These are phyloP conservation scores for Cephus nigrinus DNA, from an alignment of 2,888 invertebrate species.

Conservation along the genomic window DNA sequence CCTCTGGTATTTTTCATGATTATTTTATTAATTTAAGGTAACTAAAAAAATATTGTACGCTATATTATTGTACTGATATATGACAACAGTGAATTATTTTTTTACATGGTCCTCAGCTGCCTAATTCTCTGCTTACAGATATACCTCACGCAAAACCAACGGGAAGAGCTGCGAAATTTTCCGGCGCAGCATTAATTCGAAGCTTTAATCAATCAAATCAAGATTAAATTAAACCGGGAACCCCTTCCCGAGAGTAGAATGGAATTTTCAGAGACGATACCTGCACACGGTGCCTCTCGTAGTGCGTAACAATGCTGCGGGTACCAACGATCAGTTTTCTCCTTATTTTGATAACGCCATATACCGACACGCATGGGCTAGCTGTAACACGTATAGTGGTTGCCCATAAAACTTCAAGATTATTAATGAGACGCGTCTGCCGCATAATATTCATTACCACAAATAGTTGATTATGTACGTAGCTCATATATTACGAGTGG, in stretches of 20 bases:
- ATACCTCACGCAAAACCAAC: not conserved
- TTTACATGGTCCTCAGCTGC: not conserved
- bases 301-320: not conserved
- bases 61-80: not conserved
- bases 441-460: constrained; percentile 65
- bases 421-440: constrained; percentile 62
- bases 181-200: not conserved
- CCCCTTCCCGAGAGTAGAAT: not conserved
- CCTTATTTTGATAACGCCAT: not conserved
- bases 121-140: not conserved
- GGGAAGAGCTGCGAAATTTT: not conserved
- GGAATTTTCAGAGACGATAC: not conserved
- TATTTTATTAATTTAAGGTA: not conserved
- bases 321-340: not conserved
- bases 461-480: constrained; percentile 64
- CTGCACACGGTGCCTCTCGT: not conserved
- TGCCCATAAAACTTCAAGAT: constrained; percentile 31
- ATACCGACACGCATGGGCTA: not conserved
- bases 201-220: not conserved
- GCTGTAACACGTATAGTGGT: not conserved
- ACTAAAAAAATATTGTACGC: too few species aligned
- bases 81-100: not conserved
- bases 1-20: not conserved
- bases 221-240: not conserved
- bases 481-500: constrained; percentile 57